These are phyloP conservation scores for Microtus ochrogaster DNA, from an alignment of 2,113 vertebrate genomes.

Conservation along the genomic window DNA sequence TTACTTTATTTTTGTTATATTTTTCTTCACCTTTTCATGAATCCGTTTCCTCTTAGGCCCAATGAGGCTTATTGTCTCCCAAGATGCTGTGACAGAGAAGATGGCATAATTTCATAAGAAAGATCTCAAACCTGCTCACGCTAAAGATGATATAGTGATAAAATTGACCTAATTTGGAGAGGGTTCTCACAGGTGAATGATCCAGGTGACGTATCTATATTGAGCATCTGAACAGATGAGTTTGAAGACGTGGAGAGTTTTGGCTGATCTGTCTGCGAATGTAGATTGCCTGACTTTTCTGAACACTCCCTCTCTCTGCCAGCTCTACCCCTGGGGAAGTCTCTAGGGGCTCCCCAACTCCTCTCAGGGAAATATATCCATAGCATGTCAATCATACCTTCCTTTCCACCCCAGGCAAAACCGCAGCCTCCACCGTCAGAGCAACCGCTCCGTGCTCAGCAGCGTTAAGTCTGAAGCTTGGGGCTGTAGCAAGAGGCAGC, in stretches of 20 bases:
- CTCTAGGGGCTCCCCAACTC: background rate
- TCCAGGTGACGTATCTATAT: background rate
- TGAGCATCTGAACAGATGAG: background rate
- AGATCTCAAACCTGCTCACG: background rate
- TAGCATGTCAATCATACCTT: background rate
- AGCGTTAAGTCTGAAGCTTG: background rate
- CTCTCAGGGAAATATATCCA: background rate
- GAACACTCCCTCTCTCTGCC: background rate
- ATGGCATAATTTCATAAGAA: background rate
- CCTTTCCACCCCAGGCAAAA: background rate
- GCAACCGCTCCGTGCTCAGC: background rate
- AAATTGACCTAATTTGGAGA: slow-evolving; percentile 40
- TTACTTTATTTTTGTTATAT: background rate
- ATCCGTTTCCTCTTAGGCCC: background rate
- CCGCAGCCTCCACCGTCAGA: background rate
- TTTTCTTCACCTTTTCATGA: background rate
- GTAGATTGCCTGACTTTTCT: background rate
- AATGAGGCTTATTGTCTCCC: background rate
- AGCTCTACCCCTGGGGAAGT: slow-evolving; percentile 12
- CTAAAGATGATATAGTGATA: background rate
- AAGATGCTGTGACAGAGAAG: background rate
- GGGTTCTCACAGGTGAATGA: slow-evolving; percentile 10
- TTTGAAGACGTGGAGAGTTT: background rate
- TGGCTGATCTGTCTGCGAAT: background rate
- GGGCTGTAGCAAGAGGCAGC: background rate